Percentiles rank a stretch among this genome's conserved stretches.
Evolutionary conservation across 2,888 invertebrate species (phyloP).

Genomic region (Clistopyga incitator): DNA sequence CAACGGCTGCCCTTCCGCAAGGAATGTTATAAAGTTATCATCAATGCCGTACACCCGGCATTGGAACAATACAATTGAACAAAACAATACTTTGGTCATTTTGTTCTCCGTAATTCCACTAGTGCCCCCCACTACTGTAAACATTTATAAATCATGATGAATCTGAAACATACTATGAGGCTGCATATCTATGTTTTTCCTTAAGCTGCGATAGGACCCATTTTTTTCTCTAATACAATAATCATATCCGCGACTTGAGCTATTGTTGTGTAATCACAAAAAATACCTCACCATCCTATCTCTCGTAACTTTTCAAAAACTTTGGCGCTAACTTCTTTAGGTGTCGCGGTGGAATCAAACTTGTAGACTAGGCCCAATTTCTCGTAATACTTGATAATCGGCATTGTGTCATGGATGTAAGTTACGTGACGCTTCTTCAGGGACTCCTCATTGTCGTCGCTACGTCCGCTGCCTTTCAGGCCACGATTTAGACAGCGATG

Average conservation of each 20-base stretch:
- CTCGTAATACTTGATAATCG: constrained; percentile 94
- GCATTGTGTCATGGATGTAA: constrained; percentile 93
- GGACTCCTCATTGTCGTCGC: constrained; percentile 97
- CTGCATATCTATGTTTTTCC: constrained; percentile 16
- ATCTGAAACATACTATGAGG: constrained; percentile 25
- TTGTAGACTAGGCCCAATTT: constrained; percentile 89
- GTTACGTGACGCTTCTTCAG: constrained; percentile 95
- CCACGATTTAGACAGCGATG: constrained; percentile 95
- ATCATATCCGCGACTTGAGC: neutral
- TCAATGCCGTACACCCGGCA: neutral
- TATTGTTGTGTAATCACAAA: no score
- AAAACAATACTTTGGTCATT: constrained; percentile 11
- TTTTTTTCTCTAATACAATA: neutral
- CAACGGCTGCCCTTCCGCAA: constrained; percentile 18
- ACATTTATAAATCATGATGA: constrained; percentile 51
- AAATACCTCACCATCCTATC: constrained; percentile 80
- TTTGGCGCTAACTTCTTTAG: constrained; percentile 88
- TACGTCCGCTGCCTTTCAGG: constrained; percentile 94
- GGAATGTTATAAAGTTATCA: constrained; percentile 61
- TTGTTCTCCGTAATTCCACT: neutral
- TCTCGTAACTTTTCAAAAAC: constrained; percentile 86
- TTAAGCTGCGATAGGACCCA: neutral
- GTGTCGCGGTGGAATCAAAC: constrained; percentile 89
- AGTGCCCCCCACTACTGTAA: constrained; percentile 16
- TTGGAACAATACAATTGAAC: neutral